Conservation (phyloP, 2,113 vertebrate genomes). For the Myrmophylax atrothorax region DNA sequence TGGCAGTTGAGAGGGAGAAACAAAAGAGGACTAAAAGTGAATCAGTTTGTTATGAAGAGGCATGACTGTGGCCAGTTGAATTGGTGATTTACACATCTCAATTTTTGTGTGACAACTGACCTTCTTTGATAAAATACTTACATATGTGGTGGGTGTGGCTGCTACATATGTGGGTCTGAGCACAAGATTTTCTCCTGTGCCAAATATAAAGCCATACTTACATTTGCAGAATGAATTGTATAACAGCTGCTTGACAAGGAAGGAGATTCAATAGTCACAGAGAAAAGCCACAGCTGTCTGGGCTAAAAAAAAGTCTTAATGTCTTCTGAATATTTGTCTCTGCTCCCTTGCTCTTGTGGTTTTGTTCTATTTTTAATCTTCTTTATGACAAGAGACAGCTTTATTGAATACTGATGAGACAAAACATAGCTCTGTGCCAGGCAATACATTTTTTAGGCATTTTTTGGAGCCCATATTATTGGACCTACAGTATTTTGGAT, state of each 20-base stretch:
- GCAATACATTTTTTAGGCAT: not conserved
- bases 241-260: not conserved
- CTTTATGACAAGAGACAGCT: not conserved
- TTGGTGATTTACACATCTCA: not conserved
- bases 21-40: not conserved
- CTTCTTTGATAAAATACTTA: not conserved
- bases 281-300: constrained; percentile 1
- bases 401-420: constrained; percentile 44
- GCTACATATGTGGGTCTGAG: not conserved
- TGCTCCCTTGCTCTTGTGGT: not conserved
- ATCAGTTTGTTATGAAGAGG: not conserved
- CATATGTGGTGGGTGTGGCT: not conserved
- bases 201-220: not conserved
- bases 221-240: not conserved
- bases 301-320: not conserved
- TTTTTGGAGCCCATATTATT: not conserved
- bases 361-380: constrained; percentile 42
- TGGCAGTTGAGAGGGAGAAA: not conserved
- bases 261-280: not conserved
- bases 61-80: not conserved
- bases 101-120: not conserved
- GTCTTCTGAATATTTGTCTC: not conserved
- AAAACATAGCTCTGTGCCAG: not conserved
- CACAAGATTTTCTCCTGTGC: not conserved
- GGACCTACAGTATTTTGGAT: not conserved